A percentile compares a stretch with the other conserved stretches of the same genome.
phyloP scores from a whole-genome alignment of 2,888 invertebrate species.

The Patella caerulea region DNA sequence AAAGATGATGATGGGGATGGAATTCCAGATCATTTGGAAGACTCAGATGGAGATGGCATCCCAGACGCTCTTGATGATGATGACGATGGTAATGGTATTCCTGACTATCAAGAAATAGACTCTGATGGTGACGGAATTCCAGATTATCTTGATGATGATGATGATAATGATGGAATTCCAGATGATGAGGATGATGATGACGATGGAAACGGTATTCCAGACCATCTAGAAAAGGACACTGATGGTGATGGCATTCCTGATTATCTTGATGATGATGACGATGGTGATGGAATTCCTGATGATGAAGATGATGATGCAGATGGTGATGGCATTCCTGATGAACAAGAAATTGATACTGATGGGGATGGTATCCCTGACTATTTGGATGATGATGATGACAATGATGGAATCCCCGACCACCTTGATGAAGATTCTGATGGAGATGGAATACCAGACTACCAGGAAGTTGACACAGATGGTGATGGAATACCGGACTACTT shows the following conservation, averaged over 20 bases:
- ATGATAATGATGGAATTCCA: conserved; percentile 60
- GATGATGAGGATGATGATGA: conserved; percentile 49
- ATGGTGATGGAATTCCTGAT: conserved; percentile 65
- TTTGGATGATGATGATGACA: conserved; percentile 54
- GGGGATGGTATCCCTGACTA: conserved; percentile 56
- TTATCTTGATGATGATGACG: conserved; percentile 52
- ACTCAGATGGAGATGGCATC: conserved; percentile 59
- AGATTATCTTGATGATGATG: conserved; percentile 55
- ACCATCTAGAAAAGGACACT: conserved; percentile 52
- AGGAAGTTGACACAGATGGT: conserved; percentile 57
- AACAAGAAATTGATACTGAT: conserved; percentile 47
- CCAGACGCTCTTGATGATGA: conserved; percentile 54
- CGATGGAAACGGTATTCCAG: conserved; percentile 64
- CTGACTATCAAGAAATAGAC: conserved; percentile 52
- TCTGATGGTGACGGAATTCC: conserved; percentile 61
- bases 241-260: conserved; percentile 63
- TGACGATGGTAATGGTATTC: conserved; percentile 60
- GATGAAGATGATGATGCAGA: conserved; percentile 57
- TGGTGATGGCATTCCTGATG: conserved; percentile 61
- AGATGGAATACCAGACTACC: conserved; percentile 63
- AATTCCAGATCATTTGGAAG: conserved; percentile 51
- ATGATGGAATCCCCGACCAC: conserved; percentile 51
- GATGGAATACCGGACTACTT: conserved; percentile 59
- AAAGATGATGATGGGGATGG: conserved; percentile 60
- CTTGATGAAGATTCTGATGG: conserved; percentile 57